Percentiles rank a stretch among this genome's conserved stretches.
Evolutionary conservation across 2,797 vertebrate genomes (phyloP).

Genomic region (Galaxias olidus): DNA sequence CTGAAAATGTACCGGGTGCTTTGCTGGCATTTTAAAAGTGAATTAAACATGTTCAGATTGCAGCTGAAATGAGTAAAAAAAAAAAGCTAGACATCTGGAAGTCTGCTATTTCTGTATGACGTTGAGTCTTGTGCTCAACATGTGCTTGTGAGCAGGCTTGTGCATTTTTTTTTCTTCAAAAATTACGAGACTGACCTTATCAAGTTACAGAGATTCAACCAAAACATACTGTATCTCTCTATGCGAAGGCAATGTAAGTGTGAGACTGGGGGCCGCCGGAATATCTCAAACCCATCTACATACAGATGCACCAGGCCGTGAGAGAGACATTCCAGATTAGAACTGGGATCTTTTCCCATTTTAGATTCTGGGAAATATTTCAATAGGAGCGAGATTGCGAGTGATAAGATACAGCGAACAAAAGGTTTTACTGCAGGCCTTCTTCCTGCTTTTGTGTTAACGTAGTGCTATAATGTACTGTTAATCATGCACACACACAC

Average conservation of each 20-base stretch:
- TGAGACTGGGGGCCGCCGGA: slow-evolving; percentile 28
- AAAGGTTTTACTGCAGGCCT: not conserved
- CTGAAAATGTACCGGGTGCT: too few species aligned
- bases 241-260: slow-evolving; percentile 1
- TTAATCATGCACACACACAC: not conserved
- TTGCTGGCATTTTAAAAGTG: too few species aligned
- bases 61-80: slow-evolving; percentile 23
- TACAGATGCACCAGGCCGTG: slow-evolving; percentile 15
- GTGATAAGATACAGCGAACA: slow-evolving; percentile 3
- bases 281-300: slow-evolving; percentile 28
- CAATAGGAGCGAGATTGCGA: not conserved
- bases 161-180: slow-evolving; percentile 29
- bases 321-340: slow-evolving; percentile 5
- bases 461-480: too few species aligned
- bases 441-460: slow-evolving; percentile 6
- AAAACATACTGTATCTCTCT: slow-evolving; percentile 7
- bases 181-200: slow-evolving; percentile 42
- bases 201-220: slow-evolving; percentile 21
- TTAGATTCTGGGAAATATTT: slow-evolving; percentile 16
- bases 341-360: slow-evolving; percentile 19
- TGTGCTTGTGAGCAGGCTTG: slow-evolving; percentile 44
- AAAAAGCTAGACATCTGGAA: slow-evolving; percentile 9
- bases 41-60: too few species aligned
- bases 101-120: not conserved
- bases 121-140: slow-evolving; percentile 27